A percentile compares a stretch with the other conserved stretches of the same genome.
phyloP scores from a whole-genome alignment of 1,140 invertebrate genomes.

The Paracyclopina nana region DNA sequence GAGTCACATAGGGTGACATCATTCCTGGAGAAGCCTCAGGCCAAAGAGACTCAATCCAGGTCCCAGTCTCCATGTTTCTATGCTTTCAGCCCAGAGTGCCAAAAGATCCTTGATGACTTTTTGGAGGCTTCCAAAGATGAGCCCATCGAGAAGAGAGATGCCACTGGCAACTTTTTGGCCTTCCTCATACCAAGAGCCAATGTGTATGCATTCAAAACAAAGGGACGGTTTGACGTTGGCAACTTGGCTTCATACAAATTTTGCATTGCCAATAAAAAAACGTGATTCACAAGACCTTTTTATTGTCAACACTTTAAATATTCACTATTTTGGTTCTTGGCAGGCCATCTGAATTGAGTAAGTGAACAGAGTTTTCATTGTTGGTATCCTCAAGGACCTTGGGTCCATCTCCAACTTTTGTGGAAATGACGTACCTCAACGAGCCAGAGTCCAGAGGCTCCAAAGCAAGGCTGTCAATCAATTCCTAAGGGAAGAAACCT shows the following conservation, averaged over 20 bases:
- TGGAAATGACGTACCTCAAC: slow-evolving; percentile 65
- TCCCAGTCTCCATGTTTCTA: background rate
- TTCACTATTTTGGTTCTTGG: no score
- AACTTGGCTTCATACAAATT: background rate
- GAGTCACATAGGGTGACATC: background rate
- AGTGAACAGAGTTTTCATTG: no score
- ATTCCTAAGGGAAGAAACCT: background rate
- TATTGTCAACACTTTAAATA: no score
- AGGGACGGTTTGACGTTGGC: background rate
- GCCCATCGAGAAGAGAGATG: background rate
- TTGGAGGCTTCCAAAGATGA: background rate
- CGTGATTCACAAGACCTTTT: no score
- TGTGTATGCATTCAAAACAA: background rate
- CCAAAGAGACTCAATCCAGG: background rate
- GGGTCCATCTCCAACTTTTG: slow-evolving; percentile 52
- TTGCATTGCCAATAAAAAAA: no score
- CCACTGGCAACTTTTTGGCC: background rate
- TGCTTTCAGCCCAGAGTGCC: background rate
- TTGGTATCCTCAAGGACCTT: background rate
- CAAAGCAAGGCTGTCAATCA: slow-evolving; percentile 2
- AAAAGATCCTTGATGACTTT: background rate
- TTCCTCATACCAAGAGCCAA: background rate
- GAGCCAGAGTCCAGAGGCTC: slow-evolving; percentile 29
- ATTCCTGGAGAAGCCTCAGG: background rate
- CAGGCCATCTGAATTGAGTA: no score